These are phyloP conservation scores for Hafferia zeledoni DNA, from an alignment of 2,797 vertebrate genomes.

Conservation along the genomic window DNA sequence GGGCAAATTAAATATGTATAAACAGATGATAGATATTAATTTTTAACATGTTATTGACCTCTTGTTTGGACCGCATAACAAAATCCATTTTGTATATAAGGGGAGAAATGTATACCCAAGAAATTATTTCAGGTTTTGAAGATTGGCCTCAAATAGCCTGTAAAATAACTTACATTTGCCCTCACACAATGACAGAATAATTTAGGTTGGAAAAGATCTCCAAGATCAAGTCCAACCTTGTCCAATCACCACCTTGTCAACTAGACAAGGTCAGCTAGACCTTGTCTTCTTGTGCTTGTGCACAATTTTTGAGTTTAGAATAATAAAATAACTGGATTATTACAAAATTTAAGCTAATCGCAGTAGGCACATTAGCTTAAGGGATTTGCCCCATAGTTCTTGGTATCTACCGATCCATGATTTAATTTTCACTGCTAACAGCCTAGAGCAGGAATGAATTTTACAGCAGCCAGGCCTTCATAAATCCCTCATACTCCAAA, in stretches of 20 bases:
- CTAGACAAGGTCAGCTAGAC: background rate
- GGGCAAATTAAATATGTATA: background rate
- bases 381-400: background rate
- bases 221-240: background rate
- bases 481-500: background rate
- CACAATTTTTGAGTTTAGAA: background rate
- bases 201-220: background rate
- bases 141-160: background rate
- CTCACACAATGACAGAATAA: background rate
- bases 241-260: background rate
- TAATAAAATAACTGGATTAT: background rate
- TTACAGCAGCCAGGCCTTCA: background rate
- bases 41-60: background rate
- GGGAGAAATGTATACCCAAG: background rate
- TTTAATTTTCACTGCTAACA: background rate
- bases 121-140: background rate
- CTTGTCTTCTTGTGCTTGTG: background rate
- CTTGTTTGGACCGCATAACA: background rate
- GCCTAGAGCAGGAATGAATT: background rate
- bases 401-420: background rate
- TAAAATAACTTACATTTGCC: background rate
- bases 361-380: background rate
- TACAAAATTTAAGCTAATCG: background rate
- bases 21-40: background rate
- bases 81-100: background rate